Conservation (phyloP, 1,140 invertebrate species). For the Penaeus japonicus region DNA sequence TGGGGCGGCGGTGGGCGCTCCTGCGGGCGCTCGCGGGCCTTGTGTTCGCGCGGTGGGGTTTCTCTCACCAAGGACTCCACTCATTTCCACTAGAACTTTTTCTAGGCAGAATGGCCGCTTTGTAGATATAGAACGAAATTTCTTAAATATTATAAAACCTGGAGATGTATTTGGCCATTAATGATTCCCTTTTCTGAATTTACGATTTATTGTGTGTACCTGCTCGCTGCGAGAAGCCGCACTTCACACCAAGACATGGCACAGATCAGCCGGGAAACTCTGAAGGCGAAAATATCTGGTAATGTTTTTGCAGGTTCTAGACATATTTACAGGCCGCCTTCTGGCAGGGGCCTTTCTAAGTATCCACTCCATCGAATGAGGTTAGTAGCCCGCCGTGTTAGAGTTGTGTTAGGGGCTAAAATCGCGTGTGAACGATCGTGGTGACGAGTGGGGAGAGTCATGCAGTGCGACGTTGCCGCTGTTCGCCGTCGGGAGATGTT, state of each 20-base stretch:
- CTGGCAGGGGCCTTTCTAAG: background rate
- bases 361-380: background rate
- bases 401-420: background rate
- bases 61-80: background rate
- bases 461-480: slow-evolving; percentile 32
- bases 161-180: too few relatives aligned
- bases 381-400: background rate
- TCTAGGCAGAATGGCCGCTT: too few relatives aligned
- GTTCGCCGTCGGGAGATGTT: background rate
- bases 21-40: background rate
- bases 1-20: too few relatives aligned
- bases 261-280: slow-evolving; percentile 50
- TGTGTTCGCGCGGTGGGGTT: slow-evolving; percentile 35
- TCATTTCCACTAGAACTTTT: background rate
- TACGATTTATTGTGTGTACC: slow-evolving; percentile 1
- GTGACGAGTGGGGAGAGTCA: background rate
- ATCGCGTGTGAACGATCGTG: background rate
- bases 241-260: slow-evolving; percentile 42
- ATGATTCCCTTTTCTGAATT: too few relatives aligned
- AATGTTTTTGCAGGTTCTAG: background rate
- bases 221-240: slow-evolving; percentile 4
- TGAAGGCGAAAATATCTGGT: slow-evolving; percentile 35
- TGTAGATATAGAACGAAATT: too few relatives aligned
- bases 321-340: background rate
- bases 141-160: background rate